Evolutionary conservation across 2,888 invertebrate species (phyloP).

Genomic region (Polydrusus cervinus): DNA sequence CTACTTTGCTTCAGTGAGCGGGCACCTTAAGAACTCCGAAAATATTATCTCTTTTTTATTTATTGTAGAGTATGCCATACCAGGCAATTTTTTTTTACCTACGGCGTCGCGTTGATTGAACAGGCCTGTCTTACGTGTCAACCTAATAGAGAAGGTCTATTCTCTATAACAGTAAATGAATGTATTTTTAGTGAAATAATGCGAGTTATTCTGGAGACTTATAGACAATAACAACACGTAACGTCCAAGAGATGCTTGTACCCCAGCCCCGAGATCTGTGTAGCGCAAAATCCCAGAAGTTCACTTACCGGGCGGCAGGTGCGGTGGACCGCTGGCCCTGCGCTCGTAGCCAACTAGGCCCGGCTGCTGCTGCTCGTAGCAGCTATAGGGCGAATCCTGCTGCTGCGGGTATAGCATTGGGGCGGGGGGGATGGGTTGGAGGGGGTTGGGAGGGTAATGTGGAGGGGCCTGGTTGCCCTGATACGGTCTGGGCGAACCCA

Average conservation of each 20-base stretch:
- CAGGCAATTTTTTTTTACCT: no score
- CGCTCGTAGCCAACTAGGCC: constrained; percentile 64
- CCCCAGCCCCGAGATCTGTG: constrained; percentile 29
- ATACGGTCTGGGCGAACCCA: constrained; percentile 75
- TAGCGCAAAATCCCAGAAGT: constrained; percentile 10
- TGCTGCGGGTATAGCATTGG: constrained; percentile 73
- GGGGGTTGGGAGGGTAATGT: constrained; percentile 74
- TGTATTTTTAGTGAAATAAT: background rate
- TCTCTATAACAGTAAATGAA: no score
- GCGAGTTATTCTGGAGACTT: constrained; percentile 30
- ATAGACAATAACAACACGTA: constrained; percentile 25
- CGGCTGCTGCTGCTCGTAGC: constrained; percentile 75
- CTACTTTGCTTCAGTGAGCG: no score
- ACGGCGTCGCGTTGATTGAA: no score
- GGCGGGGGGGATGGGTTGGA: constrained; percentile 70
- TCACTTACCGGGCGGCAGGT: constrained; percentile 72
- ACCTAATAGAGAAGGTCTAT: no score
- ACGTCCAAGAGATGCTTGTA: constrained; percentile 23
- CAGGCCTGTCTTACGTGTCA: no score
- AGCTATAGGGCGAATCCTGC: constrained; percentile 73
- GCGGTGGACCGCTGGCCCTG: constrained; percentile 68
- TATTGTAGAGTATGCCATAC: no score
- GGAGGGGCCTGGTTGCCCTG: constrained; percentile 70
- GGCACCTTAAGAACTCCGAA: no score
- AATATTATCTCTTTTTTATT: no score